A percentile compares a stretch with the other conserved stretches of the same genome.
Evolutionary conservation across 2,797 vertebrate species (phyloP).

Genomic region (Chanos chanos): DNA sequence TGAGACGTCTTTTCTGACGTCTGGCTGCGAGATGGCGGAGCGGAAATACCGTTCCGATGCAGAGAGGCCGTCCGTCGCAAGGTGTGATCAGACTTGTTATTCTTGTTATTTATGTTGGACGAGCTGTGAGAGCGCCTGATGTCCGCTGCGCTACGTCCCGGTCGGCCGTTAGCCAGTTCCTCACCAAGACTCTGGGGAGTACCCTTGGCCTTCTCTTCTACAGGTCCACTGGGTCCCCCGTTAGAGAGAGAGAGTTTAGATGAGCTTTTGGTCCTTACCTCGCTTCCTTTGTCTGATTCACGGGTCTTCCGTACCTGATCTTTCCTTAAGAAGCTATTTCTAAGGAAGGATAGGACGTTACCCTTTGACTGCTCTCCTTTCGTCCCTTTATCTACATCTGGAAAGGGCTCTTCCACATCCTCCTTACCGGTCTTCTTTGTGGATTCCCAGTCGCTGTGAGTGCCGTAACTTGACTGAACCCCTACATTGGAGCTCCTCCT

Average conservation of each 20-base stretch:
- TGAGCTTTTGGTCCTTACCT: conserved; percentile 41
- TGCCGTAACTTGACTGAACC: conserved; percentile 49
- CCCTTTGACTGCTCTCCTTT: conserved; percentile 28
- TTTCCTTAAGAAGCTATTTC: conserved; percentile 73
- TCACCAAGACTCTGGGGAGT: conserved; percentile 19
- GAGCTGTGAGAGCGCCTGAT: conserved; percentile 83
- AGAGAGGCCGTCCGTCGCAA: conserved; percentile 72
- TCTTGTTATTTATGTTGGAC: conserved; percentile 74
- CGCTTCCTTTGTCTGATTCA: conserved; percentile 43
- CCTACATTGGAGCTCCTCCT: conserved; percentile 48
- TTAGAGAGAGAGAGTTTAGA: conserved; percentile 62
- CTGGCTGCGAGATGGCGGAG: conserved; percentile 37
- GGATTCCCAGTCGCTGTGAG: conserved; percentile 53
- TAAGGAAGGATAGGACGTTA: conserved; percentile 71
- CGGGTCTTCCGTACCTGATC: conserved; percentile 64
- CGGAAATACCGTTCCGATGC: conserved; percentile 60
- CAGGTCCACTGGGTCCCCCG: conserved; percentile 51
- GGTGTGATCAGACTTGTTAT: conserved; percentile 62
- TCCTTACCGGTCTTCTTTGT: conserved; percentile 49
- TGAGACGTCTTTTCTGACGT: conserved; percentile 60
- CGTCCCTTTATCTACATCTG: conserved; percentile 33
- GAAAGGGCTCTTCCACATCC: conserved; percentile 17
- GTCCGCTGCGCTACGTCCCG: conserved; percentile 47
- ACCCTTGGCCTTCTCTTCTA: conserved; percentile 48
- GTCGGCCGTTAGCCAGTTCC: conserved; percentile 62